Percentiles rank a stretch among this genome's conserved stretches.
These are phyloP conservation scores for Escarpia spicata DNA, from an alignment of 2,888 invertebrate species.

Conservation along the genomic window DNA sequence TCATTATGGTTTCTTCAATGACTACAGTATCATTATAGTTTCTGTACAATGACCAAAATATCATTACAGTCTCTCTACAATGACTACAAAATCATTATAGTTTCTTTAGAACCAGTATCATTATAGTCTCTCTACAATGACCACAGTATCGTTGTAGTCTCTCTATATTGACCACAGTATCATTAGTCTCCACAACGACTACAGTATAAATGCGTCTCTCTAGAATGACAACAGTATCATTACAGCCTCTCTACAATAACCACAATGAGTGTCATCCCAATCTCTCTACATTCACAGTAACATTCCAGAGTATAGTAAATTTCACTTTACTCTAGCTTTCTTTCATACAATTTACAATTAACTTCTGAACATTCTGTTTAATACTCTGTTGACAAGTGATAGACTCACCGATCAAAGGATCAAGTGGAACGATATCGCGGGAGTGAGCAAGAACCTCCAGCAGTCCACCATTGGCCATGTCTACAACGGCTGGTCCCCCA, in stretches of 20 bases:
- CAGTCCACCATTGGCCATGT: slow-evolving; percentile 40
- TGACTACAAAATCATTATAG: neutral
- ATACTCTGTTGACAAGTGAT: neutral
- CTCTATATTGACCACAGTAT: neutral
- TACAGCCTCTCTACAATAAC: neutral
- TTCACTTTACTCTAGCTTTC: no score
- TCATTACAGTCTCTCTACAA: neutral
- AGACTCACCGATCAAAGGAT: slow-evolving; percentile 30
- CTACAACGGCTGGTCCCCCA: slow-evolving; percentile 21
- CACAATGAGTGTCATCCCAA: neutral
- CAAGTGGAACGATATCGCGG: slow-evolving; percentile 2
- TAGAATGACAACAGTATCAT: neutral
- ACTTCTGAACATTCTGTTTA: no score
- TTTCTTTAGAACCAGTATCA: neutral
- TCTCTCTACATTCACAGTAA: neutral
- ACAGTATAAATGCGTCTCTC: neutral
- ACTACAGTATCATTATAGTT: neutral
- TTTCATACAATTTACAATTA: no score
- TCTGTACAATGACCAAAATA: neutral
- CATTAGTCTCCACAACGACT: neutral
- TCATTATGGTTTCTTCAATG: neutral
- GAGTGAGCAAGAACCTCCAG: slow-evolving; percentile 51
- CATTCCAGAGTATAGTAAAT: neutral
- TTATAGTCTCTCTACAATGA: neutral
- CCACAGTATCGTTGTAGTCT: neutral